Evolutionary conservation across 2,797 vertebrate genomes (phyloP).

Genomic region (Psittacula derbiana): DNA sequence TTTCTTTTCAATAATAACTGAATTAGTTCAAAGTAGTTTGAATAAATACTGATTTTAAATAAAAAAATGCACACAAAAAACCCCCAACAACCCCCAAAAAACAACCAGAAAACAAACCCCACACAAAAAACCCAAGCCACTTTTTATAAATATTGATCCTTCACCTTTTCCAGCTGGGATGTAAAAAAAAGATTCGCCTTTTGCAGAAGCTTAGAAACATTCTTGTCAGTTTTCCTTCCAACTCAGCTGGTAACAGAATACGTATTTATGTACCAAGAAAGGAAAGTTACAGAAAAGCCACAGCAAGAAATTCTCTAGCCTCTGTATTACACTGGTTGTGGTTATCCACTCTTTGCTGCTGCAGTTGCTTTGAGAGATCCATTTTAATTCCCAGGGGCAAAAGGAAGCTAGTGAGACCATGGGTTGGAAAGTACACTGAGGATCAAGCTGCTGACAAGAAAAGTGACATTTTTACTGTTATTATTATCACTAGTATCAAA

Average conservation of each 20-base stretch:
- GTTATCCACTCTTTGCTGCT: not conserved
- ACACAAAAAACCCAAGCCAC: not conserved
- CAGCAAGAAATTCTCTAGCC: not conserved
- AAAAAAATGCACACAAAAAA: not conserved
- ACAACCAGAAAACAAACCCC: not conserved
- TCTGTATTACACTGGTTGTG: not conserved
- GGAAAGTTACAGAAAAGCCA: not conserved
- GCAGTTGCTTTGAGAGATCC: not conserved
- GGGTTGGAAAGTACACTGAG: not conserved
- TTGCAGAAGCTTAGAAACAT: not conserved
- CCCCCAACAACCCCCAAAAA: not conserved
- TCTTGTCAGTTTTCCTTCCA: not conserved
- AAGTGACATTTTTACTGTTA: not conserved
- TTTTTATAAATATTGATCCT: constrained; percentile 1
- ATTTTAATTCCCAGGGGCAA: not conserved
- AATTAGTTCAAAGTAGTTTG: not conserved
- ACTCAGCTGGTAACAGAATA: not conserved
- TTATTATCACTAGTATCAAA: not conserved
- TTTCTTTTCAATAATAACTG: not conserved
- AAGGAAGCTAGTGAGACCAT: not conserved
- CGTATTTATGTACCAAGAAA: constrained; percentile 9
- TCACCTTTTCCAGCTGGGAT: not conserved
- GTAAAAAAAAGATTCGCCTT: not conserved
- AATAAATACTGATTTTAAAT: constrained; percentile 5
- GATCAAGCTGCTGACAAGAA: not conserved